Evolutionary conservation across 2,113 vertebrate genomes (phyloP), one percentile per base, ranked within the genome.

Genomic region (Ceyx melanurus): DNA sequence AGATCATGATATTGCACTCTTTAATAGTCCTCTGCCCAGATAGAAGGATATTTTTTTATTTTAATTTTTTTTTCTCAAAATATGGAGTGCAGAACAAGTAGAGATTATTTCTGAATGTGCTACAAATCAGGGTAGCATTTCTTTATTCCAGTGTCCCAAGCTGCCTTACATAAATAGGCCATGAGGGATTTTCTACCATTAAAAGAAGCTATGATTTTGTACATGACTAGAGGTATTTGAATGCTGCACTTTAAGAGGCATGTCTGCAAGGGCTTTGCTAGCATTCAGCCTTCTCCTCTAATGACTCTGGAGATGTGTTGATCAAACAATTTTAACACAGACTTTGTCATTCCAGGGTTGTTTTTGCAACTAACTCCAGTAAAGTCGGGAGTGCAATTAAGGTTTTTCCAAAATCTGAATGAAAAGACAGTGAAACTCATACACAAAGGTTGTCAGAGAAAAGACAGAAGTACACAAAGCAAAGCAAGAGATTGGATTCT

Each of bases 401-500:
- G 60, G 60, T 89, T 90, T 66, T 92, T 75, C 46, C 35, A 89
- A 87, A 70, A 79, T 85, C 53, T 74, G 46, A 89, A 88, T 57
- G 82, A 74, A 87, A 93, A 72, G 40, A 57, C 28, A 74, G 45
- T 16, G 48, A 77, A 45, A 85, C 4, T 57, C 56, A 56, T 77
- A 85, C 8, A 71, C 28, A 53, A 62, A 72, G 28, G 28, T 76
- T 85, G 74, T 64, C 51, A 91, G 58, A 92, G 65, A 80, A 76
- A 35, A 71, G 25, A 71, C 0, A 80, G 65, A 94, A 85, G 85
- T n/a, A 71, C 48, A 82, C 64, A 81, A 79, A 85, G 85, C 70
- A 91, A 93, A 92, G 87, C 66, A 77, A 77, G 65, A 93, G 68
- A 40, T 18, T 88, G 82, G 76, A 86, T 71, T 83, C 88, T 92